Percentiles rank a stretch among this genome's conserved stretches.
These are phyloP conservation scores for Bellardia bayeri DNA, from an alignment of 2,888 invertebrate species.

Conservation along the genomic window DNA sequence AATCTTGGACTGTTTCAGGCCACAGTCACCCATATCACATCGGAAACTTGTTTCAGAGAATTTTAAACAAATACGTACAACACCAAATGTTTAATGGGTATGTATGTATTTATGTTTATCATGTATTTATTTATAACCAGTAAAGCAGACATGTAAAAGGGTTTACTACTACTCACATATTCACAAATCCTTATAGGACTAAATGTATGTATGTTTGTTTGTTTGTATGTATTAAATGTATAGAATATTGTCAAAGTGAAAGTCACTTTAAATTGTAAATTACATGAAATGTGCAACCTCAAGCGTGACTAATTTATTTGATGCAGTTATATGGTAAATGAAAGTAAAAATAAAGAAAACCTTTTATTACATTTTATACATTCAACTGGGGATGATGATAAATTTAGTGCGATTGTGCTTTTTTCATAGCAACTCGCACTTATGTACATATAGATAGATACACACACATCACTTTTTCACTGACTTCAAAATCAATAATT, in stretches of 20 bases:
- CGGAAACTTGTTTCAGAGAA: no score
- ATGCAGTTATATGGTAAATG: constrained; percentile 72
- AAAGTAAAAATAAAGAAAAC: constrained; percentile 53
- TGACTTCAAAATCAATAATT: no score
- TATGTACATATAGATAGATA: no score
- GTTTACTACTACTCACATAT: constrained; percentile 16
- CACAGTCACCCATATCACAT: no score
- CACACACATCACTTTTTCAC: no score
- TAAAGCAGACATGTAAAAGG: constrained; percentile 59
- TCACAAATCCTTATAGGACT: constrained; percentile 12
- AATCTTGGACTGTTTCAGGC: no score
- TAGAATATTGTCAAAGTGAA: constrained; percentile 64
- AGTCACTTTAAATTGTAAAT: constrained; percentile 73
- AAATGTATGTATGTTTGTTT: constrained; percentile 2
- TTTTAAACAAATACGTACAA: no score
- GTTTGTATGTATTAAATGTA: constrained; percentile 4
- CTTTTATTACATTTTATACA: constrained; percentile 70
- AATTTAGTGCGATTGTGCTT: no score
- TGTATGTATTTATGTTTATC: no score
- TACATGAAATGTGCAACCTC: constrained; percentile 72
- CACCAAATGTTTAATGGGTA: no score
- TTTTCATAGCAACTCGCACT: no score
- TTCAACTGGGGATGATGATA: constrained; percentile 22
- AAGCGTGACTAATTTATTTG: constrained; percentile 75
- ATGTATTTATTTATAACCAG: not conserved